Conservation (phyloP, 2,888 invertebrate species). For the Allolobophora icterica region DNA sequence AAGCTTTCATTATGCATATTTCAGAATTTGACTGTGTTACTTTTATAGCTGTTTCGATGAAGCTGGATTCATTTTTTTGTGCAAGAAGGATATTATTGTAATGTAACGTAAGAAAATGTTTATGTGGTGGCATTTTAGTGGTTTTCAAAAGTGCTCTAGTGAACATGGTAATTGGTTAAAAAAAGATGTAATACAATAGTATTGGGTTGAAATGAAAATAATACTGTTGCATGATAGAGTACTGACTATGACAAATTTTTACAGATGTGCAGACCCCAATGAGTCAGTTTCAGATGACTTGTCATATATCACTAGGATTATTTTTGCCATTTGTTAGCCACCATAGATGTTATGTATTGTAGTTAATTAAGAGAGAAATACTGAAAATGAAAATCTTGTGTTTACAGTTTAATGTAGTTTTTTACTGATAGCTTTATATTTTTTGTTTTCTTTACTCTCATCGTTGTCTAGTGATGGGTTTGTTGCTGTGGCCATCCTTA, state of each 20-base stretch:
- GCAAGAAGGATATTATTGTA: too few species aligned
- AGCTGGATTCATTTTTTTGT: neutral
- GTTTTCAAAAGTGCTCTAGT: neutral
- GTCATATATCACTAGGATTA: neutral
- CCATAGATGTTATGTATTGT: too few species aligned
- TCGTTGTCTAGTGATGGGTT: constrained; percentile 13
- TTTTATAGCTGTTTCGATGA: neutral
- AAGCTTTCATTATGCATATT: neutral
- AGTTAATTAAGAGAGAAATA: neutral
- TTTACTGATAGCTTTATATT: neutral
- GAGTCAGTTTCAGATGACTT: neutral
- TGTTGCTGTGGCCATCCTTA: neutral
- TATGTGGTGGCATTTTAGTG: too few species aligned
- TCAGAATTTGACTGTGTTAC: neutral
- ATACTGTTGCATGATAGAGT: neutral
- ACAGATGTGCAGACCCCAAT: neutral
- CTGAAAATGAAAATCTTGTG: neutral
- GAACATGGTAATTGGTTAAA: neutral
- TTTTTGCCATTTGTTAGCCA: too few species aligned
- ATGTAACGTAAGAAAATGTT: neutral
- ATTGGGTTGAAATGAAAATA: neutral
- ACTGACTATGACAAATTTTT: neutral
- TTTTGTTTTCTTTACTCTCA: neutral
- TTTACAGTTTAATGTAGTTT: neutral
- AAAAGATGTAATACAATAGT: neutral